Evolutionary conservation across 1,140 invertebrate genomes (phyloP).

Genomic region (Whitmania pigra): DNA sequence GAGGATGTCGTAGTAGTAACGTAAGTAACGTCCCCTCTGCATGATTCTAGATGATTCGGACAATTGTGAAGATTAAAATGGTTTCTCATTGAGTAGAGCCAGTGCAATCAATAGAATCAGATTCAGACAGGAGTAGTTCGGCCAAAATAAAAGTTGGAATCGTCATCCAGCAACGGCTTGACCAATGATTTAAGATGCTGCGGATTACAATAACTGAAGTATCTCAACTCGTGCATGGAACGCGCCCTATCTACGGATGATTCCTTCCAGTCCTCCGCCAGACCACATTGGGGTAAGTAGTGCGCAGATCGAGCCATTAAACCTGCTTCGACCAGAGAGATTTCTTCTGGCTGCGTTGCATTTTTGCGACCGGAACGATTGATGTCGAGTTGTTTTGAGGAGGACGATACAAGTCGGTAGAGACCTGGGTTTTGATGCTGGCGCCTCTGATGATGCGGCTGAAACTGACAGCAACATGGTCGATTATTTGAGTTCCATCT

Average conservation of each 20-base stretch:
- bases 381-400: background rate
- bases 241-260: background rate
- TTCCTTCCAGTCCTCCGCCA: background rate
- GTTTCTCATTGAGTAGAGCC: too few species aligned
- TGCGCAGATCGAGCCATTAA: background rate
- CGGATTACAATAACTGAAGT: background rate
- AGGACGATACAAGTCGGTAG: too few species aligned
- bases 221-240: conserved; percentile 9
- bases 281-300: background rate
- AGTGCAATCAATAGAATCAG: background rate
- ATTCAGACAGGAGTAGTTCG: conserved; percentile 5
- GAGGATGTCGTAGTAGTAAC: too few species aligned
- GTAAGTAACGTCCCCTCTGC: too few species aligned
- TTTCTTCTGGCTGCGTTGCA: background rate
- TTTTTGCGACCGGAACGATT: background rate
- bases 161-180: background rate
- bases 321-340: background rate
- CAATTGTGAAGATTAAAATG: too few species aligned
- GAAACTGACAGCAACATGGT: background rate
- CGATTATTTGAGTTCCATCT: background rate
- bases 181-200: conserved; percentile 5
- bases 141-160: background rate
- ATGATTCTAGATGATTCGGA: too few species aligned
- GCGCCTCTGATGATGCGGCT: background rate
- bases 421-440: background rate